phyloP scores from a whole-genome alignment of 2,888 invertebrate species.

The Amaurobius ferox region DNA sequence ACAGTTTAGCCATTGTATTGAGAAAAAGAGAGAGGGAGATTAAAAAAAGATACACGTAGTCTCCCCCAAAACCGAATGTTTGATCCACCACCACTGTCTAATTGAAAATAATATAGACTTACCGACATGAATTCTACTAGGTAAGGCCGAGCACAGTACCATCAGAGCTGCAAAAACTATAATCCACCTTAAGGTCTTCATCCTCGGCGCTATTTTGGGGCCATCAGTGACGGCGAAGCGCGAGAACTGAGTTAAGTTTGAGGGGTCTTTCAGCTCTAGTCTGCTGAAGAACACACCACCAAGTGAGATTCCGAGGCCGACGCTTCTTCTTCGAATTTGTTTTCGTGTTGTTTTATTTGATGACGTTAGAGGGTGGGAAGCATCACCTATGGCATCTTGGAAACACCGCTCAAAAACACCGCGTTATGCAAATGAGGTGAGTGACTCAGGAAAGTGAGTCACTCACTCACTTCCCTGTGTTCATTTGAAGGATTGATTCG shows the following conservation, averaged over 20 bases:
- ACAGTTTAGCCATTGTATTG: too few relatives aligned
- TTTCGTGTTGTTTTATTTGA: conserved; percentile 12
- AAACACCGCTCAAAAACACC: not conserved
- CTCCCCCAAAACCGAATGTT: too few relatives aligned
- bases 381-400: too few relatives aligned
- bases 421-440: too few relatives aligned
- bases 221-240: not conserved
- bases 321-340: conserved; percentile 15
- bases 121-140: conserved; percentile 51
- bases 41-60: too few relatives aligned
- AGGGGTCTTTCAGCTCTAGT: not conserved
- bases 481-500: too few relatives aligned
- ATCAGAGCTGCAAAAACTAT: not conserved
- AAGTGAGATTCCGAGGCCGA: conserved; percentile 13
- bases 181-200: conserved; percentile 21
- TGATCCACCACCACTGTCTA: too few relatives aligned
- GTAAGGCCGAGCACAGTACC: conserved; percentile 21
- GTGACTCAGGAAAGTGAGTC: too few relatives aligned
- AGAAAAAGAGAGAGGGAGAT: too few relatives aligned
- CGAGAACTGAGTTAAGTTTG: not conserved
- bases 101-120: too few relatives aligned
- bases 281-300: conserved; percentile 16
- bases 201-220: not conserved
- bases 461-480: too few relatives aligned
- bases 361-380: conserved; percentile 46